These are phyloP conservation scores for Anomalospiza imberbis DNA, from an alignment of 2,797 vertebrate species.

Conservation along the genomic window DNA sequence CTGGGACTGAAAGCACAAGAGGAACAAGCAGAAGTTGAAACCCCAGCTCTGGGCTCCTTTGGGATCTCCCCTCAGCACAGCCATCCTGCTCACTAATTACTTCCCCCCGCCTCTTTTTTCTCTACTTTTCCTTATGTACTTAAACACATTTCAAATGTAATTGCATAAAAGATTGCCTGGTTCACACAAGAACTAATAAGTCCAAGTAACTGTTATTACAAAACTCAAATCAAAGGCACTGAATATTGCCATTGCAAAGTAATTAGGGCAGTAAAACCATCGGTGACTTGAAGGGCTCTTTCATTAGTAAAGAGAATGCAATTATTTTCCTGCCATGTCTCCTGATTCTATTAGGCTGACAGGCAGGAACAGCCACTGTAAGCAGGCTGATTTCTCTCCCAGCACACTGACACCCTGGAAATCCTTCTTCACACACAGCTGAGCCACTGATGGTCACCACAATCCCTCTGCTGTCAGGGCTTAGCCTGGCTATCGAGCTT, in stretches of 20 bases:
- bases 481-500: accelerated
- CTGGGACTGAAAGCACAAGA: accelerated
- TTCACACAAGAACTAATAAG: background rate
- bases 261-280: conserved; percentile 18
- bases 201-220: background rate
- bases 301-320: conserved; percentile 25
- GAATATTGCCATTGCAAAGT: background rate
- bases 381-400: background rate
- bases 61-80: background rate
- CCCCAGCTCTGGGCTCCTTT: background rate
- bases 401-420: background rate
- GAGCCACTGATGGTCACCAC: background rate
- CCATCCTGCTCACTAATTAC: background rate
- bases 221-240: background rate
- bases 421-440: background rate
- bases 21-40: background rate
- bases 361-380: background rate
- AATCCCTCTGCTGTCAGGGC: background rate
- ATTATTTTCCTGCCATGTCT: conserved; percentile 36
- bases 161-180: background rate
- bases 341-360: background rate
- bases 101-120: background rate
- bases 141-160: background rate
- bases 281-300: background rate
- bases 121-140: background rate